Percentiles rank a stretch among this genome's conserved stretches.
phyloP scores from a whole-genome alignment of 2,888 invertebrate genomes.

The Aspidiotus rigidus region DNA sequence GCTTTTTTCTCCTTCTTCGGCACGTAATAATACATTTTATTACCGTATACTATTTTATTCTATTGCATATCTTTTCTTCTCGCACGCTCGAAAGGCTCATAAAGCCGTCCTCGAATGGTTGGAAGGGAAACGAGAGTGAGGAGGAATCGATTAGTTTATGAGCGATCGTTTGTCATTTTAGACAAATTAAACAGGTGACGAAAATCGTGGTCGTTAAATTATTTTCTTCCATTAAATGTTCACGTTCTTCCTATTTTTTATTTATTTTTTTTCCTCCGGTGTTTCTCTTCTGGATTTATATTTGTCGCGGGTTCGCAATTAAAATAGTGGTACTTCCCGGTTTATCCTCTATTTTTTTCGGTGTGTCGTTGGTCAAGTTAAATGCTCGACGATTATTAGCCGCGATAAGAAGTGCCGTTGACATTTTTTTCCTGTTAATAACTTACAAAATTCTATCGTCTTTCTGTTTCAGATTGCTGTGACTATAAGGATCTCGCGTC shows the following conservation, averaged over 20 bases:
- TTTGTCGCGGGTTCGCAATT: neutral
- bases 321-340: conserved; percentile 3
- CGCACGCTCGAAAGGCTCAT: neutral
- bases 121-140: too few relatives aligned
- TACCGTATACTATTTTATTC: neutral
- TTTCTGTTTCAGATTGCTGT: conserved; percentile 5
- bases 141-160: neutral
- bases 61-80: neutral
- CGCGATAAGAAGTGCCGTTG: neutral
- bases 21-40: neutral
- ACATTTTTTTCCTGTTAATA: conserved; percentile 6
- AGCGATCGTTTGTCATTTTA: conserved; percentile 2
- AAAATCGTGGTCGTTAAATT: conserved; percentile 17
- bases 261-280: neutral
- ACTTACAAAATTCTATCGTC: neutral
- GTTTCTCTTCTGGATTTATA: neutral
- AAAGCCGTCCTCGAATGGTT: neutral
- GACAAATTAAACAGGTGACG: conserved; percentile 13
- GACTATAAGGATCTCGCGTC: neutral
- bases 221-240: neutral
- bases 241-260: neutral
- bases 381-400: neutral
- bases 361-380: neutral
- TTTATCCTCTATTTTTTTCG: neutral
- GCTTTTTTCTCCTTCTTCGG: neutral